phyloP scores from a whole-genome alignment of 1,140 invertebrate species.

The Bombus balteatus region DNA sequence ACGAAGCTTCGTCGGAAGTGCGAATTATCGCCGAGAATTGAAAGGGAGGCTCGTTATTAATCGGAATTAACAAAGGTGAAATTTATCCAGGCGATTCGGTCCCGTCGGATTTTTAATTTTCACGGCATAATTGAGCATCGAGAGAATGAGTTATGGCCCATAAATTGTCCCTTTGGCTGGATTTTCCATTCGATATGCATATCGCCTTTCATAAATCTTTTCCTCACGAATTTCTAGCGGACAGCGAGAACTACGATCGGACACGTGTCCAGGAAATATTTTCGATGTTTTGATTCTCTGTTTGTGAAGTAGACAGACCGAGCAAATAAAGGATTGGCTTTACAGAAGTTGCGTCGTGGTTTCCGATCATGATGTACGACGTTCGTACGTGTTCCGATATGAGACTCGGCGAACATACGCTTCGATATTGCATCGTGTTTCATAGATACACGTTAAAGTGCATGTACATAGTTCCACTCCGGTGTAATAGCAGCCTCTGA shows the following conservation, averaged over 20 bases:
- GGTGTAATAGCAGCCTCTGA: constrained; percentile 43
- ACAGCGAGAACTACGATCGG: too few relatives aligned
- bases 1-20: neutral
- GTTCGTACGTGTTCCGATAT: constrained; percentile 31
- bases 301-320: neutral
- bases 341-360: constrained; percentile 5
- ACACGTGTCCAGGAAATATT: neutral
- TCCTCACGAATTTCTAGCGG: neutral
- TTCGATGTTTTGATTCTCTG: neutral
- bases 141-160: constrained; percentile 20
- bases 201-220: constrained; percentile 31
- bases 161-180: constrained; percentile 4
- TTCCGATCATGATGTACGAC: constrained; percentile 30
- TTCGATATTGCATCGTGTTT: constrained; percentile 49
- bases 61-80: constrained; percentile 22
- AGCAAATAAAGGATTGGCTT: neutral
- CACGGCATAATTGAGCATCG: constrained; percentile 19
- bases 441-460: constrained; percentile 35
- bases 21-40: too few relatives aligned
- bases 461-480: constrained; percentile 24
- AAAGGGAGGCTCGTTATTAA: constrained; percentile 7
- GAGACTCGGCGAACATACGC: constrained; percentile 37
- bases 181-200: constrained; percentile 32
- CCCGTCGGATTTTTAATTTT: constrained; percentile 26
- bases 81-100: constrained; percentile 11